A percentile compares a stretch with the other conserved stretches of the same genome.
These are phyloP conservation scores for Rynchops niger DNA, from an alignment of 2,113 vertebrate genomes.

Conservation along the genomic window DNA sequence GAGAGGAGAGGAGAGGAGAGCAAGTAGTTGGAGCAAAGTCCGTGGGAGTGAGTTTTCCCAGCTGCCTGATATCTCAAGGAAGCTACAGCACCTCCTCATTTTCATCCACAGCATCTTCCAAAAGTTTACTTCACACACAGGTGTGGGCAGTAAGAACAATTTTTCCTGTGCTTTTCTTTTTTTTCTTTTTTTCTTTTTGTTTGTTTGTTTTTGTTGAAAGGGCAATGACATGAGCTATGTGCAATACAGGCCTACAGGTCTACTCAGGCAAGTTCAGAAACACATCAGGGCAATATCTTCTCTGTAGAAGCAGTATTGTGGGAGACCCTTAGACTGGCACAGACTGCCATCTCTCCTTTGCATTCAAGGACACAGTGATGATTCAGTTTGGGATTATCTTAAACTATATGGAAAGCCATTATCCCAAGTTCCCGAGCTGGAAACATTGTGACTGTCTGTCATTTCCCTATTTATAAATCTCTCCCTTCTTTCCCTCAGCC, in stretches of 20 bases:
- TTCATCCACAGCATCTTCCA: not conserved
- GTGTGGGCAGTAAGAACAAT: not conserved
- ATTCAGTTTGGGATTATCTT: not conserved
- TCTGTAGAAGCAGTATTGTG: not conserved
- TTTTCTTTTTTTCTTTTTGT: not conserved
- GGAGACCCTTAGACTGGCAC: not conserved
- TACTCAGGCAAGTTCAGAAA: not conserved
- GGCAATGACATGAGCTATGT: not conserved
- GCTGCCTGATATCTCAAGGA: not conserved
- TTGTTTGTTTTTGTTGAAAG: not conserved
- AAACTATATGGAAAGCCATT: not conserved
- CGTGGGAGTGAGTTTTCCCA: not conserved
- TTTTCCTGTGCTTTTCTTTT: not conserved
- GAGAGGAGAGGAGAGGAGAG: too few relatives aligned
- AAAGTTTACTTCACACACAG: not conserved
- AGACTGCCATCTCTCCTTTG: not conserved
- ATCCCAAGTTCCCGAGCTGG: not conserved
- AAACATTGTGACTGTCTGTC: not conserved
- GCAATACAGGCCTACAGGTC: not conserved
- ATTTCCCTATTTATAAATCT: not conserved
- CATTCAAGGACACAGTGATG: not conserved
- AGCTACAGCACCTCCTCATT: not conserved
- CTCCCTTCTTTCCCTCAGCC: not conserved
- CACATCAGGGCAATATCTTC: rapidly evolving
- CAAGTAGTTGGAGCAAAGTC: not conserved